Conservation (phyloP, 2,113 vertebrate species). For the Larimichthys polyactis region DNA sequence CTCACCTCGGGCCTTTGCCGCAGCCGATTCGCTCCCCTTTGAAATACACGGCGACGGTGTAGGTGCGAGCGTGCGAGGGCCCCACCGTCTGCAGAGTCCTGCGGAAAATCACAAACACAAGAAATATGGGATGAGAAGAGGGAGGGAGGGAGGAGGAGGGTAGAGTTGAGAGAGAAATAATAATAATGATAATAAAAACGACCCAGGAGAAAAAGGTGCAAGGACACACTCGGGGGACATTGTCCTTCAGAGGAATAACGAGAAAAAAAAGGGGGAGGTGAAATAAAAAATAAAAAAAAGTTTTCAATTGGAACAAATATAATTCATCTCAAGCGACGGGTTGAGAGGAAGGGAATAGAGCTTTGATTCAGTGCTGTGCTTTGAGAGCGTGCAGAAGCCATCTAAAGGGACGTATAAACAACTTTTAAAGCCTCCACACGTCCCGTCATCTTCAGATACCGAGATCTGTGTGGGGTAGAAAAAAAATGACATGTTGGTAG, state of each 20-base stretch:
- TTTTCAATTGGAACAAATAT: slow-evolving; percentile 62
- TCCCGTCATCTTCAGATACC: slow-evolving; percentile 51
- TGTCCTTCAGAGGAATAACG: slow-evolving; percentile 51
- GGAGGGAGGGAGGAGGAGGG: not conserved
- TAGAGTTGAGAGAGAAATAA: slow-evolving; percentile 19
- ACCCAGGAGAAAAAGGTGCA: slow-evolving; percentile 33
- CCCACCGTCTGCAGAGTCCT: slow-evolving; percentile 98
- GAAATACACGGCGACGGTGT: slow-evolving; percentile 98
- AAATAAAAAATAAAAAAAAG: slow-evolving; percentile 15
- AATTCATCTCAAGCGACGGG: slow-evolving; percentile 57
- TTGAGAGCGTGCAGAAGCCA: slow-evolving; percentile 37
- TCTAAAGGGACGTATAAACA: slow-evolving; percentile 61
- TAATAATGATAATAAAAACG: slow-evolving; percentile 3
- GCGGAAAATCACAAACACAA: slow-evolving; percentile 41
- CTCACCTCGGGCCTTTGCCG: slow-evolving; percentile 98
- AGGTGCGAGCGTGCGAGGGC: slow-evolving; percentile 96
- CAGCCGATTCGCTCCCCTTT: slow-evolving; percentile 98
- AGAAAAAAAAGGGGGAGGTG: slow-evolving; percentile 12
- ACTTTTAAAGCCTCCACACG: slow-evolving; percentile 58
- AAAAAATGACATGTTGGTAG: slow-evolving; percentile 25
- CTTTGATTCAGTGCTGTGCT: slow-evolving; percentile 52
- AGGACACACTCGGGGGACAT: slow-evolving; percentile 50
- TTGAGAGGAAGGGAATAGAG: slow-evolving; percentile 14
- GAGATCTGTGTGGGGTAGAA: slow-evolving; percentile 27
- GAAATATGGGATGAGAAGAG: not conserved